A percentile compares a stretch with the other conserved stretches of the same genome.
Conservation (phyloP, 2,888 invertebrate genomes). For the Hyposoter dolosus region DNA sequence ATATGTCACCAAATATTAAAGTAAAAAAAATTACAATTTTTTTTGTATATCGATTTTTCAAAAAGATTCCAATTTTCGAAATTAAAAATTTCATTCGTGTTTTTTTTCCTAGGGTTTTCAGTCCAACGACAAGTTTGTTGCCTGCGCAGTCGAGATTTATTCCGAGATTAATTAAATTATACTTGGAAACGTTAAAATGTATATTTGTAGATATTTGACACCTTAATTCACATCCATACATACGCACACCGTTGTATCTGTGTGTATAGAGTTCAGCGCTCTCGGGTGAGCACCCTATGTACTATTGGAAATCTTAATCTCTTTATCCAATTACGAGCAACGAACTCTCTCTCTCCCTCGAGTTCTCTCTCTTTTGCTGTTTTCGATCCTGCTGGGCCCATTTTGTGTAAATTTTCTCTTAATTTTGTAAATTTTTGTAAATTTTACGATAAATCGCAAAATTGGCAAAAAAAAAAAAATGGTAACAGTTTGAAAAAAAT, state of each 20-base stretch:
- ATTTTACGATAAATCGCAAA: neutral
- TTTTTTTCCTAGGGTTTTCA: no score
- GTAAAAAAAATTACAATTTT: no score
- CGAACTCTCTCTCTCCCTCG: conserved; percentile 41
- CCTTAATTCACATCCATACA: neutral
- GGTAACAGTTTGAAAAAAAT: neutral
- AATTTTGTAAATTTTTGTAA: neutral
- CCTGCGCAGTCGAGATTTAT: conserved; percentile 18
- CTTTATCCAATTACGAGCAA: conserved; percentile 67
- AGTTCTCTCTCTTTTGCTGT: neutral
- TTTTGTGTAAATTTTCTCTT: neutral
- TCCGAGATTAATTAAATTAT: conserved; percentile 68
- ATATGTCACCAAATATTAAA: no score
- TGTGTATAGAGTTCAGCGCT: conserved; percentile 55
- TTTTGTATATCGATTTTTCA: no score
- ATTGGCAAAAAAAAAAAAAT: neutral
- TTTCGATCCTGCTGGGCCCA: conserved; percentile 1
- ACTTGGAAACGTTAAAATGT: neutral
- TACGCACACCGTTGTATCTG: neutral
- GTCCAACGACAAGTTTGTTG: neutral
- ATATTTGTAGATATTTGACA: neutral
- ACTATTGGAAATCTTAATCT: conserved; percentile 63
- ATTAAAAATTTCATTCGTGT: no score
- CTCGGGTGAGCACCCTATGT: conserved; percentile 43
- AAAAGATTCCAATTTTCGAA: no score